Percentiles rank a stretch among this genome's conserved stretches.
Evolutionary conservation across 2,888 invertebrate species (phyloP).

Genomic region (Autographa gamma): DNA sequence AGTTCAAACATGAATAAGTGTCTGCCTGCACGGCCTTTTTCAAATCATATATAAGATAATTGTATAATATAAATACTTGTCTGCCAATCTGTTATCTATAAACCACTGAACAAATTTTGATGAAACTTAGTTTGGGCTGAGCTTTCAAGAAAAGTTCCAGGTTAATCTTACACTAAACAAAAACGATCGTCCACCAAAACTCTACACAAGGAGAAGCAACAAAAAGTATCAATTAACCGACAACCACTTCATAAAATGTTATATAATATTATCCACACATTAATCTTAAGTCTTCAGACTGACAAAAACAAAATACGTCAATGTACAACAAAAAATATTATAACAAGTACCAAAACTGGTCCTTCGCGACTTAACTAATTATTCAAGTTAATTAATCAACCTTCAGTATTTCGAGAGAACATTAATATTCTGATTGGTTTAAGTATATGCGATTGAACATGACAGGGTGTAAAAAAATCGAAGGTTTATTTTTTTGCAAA

Average conservation of each 20-base stretch:
- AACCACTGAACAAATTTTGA: no score
- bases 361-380: constrained; percentile 7
- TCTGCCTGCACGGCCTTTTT: no score
- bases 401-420: constrained; percentile 5
- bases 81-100: no score
- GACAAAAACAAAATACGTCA: neutral
- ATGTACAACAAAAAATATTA: neutral
- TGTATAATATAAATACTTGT: no score
- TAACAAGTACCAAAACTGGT: neutral
- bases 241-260: neutral
- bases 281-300: neutral
- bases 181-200: no score
- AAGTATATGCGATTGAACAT: neutral
- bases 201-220: neutral
- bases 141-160: no score
- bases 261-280: neutral
- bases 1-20: no score
- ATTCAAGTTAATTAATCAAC: constrained; percentile 14
- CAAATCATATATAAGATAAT: no score
- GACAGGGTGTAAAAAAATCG: neutral
- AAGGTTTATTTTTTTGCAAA: neutral
- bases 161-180: no score
- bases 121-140: no score
- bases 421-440: constrained; percentile 2
- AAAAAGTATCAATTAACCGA: neutral